Conservation (phyloP, 1,140 invertebrate species). For the Aricia agestis region DNA sequence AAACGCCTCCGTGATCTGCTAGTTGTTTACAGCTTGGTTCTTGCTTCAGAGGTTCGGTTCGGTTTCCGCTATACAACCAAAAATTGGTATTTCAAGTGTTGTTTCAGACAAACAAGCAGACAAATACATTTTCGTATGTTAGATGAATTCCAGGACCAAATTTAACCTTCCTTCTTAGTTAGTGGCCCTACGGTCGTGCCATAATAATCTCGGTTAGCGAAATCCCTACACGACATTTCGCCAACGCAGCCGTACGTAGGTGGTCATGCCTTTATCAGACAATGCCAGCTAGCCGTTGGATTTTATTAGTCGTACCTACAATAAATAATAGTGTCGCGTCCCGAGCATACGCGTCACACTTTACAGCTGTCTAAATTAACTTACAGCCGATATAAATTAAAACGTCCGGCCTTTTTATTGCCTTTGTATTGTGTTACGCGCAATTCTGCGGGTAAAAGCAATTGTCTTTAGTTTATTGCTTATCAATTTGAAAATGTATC, state of each 20-base stretch:
- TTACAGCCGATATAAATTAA: constrained; percentile 2
- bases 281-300: constrained; percentile 43
- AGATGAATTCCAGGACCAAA: too few relatives aligned
- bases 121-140: too few relatives aligned
- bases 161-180: constrained; percentile 21
- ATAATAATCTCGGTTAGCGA: constrained; percentile 50
- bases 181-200: constrained; percentile 36
- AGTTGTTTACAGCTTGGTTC: too few relatives aligned
- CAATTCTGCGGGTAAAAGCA: neutral
- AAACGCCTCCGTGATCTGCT: too few relatives aligned
- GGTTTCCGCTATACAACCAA: too few relatives aligned
- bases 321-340: constrained; percentile 46
- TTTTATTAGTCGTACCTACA: constrained; percentile 59
- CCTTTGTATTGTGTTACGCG: neutral
- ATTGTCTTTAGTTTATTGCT: neutral
- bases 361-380: constrained; percentile 14
- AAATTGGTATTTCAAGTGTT: too few relatives aligned
- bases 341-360: constrained; percentile 1
- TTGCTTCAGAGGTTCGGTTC: too few relatives aligned
- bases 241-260: constrained; percentile 56
- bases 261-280: constrained; percentile 59
- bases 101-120: too few relatives aligned
- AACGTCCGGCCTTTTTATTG: neutral
- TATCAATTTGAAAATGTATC: too few relatives aligned
- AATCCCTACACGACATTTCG: constrained; percentile 43